Conservation (phyloP, 2,888 invertebrate species). For the Lysandra bellargus region DNA sequence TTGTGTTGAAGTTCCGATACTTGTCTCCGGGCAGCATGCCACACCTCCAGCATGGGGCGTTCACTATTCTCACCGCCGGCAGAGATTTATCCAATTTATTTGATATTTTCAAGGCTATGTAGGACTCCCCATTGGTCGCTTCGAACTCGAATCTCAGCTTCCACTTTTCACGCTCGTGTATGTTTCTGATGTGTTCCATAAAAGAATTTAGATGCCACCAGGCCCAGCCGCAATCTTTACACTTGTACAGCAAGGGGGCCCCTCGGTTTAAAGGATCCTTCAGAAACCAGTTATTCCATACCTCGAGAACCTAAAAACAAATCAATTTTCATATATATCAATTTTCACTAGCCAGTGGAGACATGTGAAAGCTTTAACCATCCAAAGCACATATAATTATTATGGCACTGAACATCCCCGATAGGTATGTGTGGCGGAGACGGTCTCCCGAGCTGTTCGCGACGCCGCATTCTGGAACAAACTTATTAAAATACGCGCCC, state of each 20-base stretch:
- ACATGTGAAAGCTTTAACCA: no score
- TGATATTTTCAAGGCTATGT: conserved; percentile 37
- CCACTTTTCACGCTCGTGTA: not conserved
- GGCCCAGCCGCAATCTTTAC: conserved; percentile 50
- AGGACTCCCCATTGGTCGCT: conserved; percentile 41
- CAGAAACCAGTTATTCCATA: not conserved
- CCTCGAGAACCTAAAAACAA: not conserved
- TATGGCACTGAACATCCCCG: no score
- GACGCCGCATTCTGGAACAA: no score
- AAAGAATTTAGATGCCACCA: conserved; percentile 58
- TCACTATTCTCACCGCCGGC: not conserved
- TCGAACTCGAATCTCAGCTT: conserved; percentile 38
- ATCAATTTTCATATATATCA: not conserved
- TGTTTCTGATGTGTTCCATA: conserved; percentile 45
- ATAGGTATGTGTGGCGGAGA: no score
- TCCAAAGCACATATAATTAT: no score
- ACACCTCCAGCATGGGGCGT: conserved; percentile 3
- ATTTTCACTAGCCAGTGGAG: no score
- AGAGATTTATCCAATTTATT: not conserved
- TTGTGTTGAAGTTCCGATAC: not conserved
- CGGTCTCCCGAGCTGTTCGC: no score
- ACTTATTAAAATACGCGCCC: no score
- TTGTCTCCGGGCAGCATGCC: not conserved
- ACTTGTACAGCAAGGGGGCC: conserved; percentile 54
- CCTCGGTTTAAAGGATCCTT: conserved; percentile 38